Conservation (phyloP, 1,140 invertebrate genomes). For the Euglossa dilemma region DNA sequence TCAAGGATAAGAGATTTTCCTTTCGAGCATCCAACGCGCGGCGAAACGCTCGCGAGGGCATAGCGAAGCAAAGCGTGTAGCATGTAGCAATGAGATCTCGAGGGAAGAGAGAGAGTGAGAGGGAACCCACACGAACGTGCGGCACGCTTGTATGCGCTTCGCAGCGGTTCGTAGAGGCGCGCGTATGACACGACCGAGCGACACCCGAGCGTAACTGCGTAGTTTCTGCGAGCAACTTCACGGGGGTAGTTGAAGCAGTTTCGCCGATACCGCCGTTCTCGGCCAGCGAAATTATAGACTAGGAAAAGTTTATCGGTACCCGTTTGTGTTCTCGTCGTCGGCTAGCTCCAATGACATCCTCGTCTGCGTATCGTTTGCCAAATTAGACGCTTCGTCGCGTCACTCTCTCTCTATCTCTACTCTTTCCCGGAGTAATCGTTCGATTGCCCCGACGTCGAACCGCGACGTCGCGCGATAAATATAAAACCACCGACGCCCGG, state of each 20-base stretch:
- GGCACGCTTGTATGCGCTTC: conserved; percentile 44
- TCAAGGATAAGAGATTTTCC: conserved; percentile 42
- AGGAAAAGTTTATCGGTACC: neutral
- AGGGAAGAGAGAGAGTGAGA: conserved; percentile 51
- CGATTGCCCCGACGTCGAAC: neutral
- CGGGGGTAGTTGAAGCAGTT: conserved; percentile 53
- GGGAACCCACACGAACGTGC: conserved; percentile 41
- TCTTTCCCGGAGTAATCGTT: neutral
- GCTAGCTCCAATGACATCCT: neutral
- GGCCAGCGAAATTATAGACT: neutral
- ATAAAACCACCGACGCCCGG: neutral
- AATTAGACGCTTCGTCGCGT: neutral
- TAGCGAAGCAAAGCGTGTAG: conserved; percentile 58
- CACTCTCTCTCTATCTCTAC: too few species aligned
- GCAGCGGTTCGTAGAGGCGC: conserved; percentile 49
- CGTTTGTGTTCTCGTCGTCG: neutral
- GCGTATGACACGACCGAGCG: conserved; percentile 65
- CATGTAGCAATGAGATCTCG: conserved; percentile 59
- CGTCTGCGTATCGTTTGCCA: neutral
- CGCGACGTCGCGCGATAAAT: too few species aligned
- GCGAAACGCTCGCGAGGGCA: conserved; percentile 19
- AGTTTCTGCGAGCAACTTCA: conserved; percentile 67
- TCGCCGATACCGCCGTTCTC: neutral
- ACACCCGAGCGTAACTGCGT: conserved; percentile 74
- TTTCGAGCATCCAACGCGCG: conserved; percentile 25